Base-by-base conservation (phyloP, 2,797 vertebrate genomes). In the Enteromius afrohamiltoni region DNA sequence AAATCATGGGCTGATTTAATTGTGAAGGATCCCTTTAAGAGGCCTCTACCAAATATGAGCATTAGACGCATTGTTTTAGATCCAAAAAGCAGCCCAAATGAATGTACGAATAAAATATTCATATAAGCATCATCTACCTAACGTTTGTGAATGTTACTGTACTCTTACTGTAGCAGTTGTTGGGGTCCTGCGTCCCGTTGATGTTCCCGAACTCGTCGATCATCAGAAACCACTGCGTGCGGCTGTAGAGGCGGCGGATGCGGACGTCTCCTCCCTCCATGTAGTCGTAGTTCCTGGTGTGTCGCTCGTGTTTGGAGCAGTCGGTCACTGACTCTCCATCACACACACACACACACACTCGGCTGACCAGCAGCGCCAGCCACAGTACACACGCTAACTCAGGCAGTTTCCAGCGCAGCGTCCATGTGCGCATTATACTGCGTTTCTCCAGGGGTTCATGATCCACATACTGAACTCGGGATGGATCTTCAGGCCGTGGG, bases 401-500 rank as follows among this genome's bases (percentile, higher is more conserved):
- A 94, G 96, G 96, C 96, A 97, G 96, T 96, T 98, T 98, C 97
- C 97, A 96, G 96, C 94, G 95, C 94, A 96, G 96, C 95, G 96
- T 97, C 98, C 98, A 99, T 99, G 94, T 98, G 97, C 91, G 97
- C 98, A 99, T 99, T 98, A 99, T 99, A 97, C 96, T 96, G 93
- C 94, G 96, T 95, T 97, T 95, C 95, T 95, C 95, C 94, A 92
- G 95, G 95, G 94, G 92, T 96, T 95, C 96, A 93, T 93, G 96
- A 95, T 95, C 94, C 96, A 95, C 98, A 99, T 98, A 96, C 96
- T 98, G 96, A 96, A 96, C 96, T 93, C 91, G 92, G 91, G 95
- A 93, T 91, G 93, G 90, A 86, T 83, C 87, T 91, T 95, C 88
- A 82, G 31, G 5, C 16, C 3, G 16, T 31, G 53, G 17, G 69